A percentile compares a stretch with the other conserved stretches of the same genome.
Evolutionary conservation across 2,113 vertebrate genomes (phyloP).

Genomic region (Choloepus hoffmanni): DNA sequence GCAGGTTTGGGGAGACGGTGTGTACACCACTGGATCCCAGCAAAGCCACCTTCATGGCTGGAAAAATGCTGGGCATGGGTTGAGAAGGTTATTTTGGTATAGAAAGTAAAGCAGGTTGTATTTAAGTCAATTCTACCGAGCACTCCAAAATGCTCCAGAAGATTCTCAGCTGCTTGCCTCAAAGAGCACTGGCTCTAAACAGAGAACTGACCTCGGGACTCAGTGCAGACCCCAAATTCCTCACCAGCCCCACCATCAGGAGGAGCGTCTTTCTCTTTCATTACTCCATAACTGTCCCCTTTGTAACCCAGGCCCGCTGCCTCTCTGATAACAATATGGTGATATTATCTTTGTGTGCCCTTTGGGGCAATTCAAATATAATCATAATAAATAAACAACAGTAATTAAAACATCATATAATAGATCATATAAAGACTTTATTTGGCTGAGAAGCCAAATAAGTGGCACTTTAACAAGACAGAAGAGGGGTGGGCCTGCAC

Average conservation of each 20-base stretch:
- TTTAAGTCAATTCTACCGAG: background rate
- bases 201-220: background rate
- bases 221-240: fast-evolving
- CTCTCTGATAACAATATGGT: background rate
- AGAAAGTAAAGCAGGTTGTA: background rate
- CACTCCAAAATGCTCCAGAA: background rate
- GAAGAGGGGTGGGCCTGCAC: background rate
- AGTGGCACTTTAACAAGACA: slow-evolving; percentile 58
- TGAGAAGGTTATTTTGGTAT: background rate
- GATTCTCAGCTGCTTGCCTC: background rate
- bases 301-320: background rate
- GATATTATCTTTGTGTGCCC: background rate
- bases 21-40: background rate
- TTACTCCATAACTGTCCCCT: background rate
- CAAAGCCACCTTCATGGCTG: background rate
- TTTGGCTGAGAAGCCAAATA: slow-evolving; percentile 49
- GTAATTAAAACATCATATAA: slow-evolving; percentile 62
- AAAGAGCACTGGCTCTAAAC: background rate
- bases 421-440: slow-evolving; percentile 63
- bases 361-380: slow-evolving; percentile 47
- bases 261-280: fast-evolving
- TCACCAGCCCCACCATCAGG: background rate
- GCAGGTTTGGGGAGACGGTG: too few relatives aligned
- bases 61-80: background rate
- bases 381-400: slow-evolving; percentile 67